These are phyloP conservation scores for Zootoca vivipara DNA, from an alignment of 2,113 vertebrate species.

Conservation along the genomic window DNA sequence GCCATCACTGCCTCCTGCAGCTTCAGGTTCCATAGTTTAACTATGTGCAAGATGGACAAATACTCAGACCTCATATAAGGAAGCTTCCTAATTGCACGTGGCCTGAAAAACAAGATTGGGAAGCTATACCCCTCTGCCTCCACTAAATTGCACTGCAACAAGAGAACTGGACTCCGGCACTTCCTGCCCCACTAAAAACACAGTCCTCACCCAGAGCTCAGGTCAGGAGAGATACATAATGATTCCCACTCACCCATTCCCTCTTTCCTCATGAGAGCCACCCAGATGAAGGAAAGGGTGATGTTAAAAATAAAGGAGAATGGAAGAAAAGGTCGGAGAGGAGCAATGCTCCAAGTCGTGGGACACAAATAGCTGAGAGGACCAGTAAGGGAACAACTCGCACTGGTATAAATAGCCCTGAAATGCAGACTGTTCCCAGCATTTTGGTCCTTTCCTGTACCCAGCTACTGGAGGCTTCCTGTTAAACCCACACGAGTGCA, in stretches of 20 bases:
- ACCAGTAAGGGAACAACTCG: slow-evolving; percentile 21
- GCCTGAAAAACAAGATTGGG: not conserved
- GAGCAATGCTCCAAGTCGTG: slow-evolving; percentile 19
- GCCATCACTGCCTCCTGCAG: too few relatives aligned
- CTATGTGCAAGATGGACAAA: not conserved
- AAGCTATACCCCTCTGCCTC: not conserved
- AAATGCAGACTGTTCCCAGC: slow-evolving; percentile 15
- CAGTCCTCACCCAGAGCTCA: not conserved
- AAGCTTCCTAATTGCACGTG: not conserved
- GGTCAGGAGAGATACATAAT: not conserved
- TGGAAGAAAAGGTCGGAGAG: slow-evolving; percentile 41
- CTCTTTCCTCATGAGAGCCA: not conserved
- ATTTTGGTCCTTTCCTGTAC: not conserved
- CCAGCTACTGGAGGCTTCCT: not conserved
- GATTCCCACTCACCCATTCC: not conserved
- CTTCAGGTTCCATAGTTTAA: too few relatives aligned
- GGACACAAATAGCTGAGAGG: slow-evolving; percentile 26
- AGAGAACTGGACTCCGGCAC: not conserved
- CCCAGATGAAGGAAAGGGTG: slow-evolving; percentile 6
- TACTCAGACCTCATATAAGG: not conserved
- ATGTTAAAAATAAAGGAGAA: slow-evolving; percentile 42
- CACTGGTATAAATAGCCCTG: slow-evolving; percentile 22
- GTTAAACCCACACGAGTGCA: slow-evolving; percentile 7
- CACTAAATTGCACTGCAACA: not conserved
- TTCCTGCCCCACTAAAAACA: not conserved